phyloP scores from a whole-genome alignment of 64 coral and sea anemone species.

The Trachythela sp. region DNA sequence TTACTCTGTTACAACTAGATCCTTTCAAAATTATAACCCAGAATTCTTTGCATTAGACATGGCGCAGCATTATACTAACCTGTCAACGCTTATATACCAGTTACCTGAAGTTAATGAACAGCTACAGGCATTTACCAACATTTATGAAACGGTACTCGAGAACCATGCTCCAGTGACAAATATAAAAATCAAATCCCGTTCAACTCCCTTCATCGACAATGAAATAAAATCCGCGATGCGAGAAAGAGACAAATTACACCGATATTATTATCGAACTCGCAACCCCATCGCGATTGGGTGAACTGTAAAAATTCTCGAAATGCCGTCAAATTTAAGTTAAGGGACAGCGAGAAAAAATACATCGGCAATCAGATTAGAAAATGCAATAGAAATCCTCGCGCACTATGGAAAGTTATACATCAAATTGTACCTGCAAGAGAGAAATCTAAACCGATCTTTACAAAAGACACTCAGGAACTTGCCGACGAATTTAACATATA shows the following conservation, averaged over 20 bases:
- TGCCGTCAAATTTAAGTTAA: not conserved
- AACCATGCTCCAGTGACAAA: not conserved
- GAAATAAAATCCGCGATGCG: not conserved
- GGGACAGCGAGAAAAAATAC: not conserved
- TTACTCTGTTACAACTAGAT: not conserved
- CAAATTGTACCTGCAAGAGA: not conserved
- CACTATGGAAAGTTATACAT: not conserved
- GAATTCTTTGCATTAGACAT: too few species aligned
- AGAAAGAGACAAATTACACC: too few species aligned
- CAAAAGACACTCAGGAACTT: too few species aligned
- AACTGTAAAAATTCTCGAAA: not conserved
- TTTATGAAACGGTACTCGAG: not conserved
- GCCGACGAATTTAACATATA: too few species aligned
- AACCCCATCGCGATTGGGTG: not conserved
- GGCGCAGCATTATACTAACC: not conserved
- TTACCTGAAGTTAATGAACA: not conserved
- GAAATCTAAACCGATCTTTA: too few species aligned
- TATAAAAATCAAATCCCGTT: too few species aligned
- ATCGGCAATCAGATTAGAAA: too few species aligned
- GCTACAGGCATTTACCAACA: not conserved
- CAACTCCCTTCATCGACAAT: not conserved
- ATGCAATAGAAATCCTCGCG: not conserved
- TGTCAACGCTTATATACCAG: not conserved
- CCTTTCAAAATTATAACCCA: too few species aligned
- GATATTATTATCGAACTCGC: too few species aligned